These are phyloP conservation scores for Perognathus longimembris DNA, from an alignment of 2,113 vertebrate genomes.

Conservation along the genomic window DNA sequence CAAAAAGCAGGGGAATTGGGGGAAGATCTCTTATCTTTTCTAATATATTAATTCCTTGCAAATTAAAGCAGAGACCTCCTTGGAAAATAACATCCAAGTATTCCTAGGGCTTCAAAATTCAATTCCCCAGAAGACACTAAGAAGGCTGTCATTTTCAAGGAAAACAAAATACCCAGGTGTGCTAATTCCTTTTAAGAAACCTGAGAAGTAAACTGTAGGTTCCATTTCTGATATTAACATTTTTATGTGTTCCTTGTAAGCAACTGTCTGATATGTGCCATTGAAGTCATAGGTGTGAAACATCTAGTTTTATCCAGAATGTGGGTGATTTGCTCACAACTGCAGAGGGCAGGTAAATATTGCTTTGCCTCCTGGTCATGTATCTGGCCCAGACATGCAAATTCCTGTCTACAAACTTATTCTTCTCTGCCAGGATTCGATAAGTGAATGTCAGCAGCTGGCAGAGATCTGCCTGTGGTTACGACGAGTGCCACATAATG, in stretches of 20 bases:
- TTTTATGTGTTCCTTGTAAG: constrained; percentile 39
- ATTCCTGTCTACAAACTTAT: constrained; percentile 54
- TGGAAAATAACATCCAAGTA: constrained; percentile 22
- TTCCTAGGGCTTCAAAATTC: constrained; percentile 31
- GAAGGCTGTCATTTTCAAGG: constrained; percentile 40
- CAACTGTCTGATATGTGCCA: constrained; percentile 38
- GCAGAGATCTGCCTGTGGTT: constrained; percentile 58
- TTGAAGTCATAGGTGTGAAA: constrained; percentile 49
- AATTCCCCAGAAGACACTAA: constrained; percentile 22
- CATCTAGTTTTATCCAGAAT: constrained; percentile 63
- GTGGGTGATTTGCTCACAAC: constrained; percentile 48
- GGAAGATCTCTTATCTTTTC: constrained; percentile 64
- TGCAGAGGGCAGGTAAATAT: constrained; percentile 44
- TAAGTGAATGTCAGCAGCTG: constrained; percentile 55
- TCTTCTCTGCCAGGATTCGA: constrained; percentile 57
- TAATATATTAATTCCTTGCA: constrained; percentile 61
- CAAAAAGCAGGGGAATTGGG: constrained; percentile 73
- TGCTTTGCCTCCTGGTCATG: constrained; percentile 54
- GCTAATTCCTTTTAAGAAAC: constrained; percentile 46
- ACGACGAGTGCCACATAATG: background rate
- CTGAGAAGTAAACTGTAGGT: constrained; percentile 31
- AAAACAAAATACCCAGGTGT: background rate
- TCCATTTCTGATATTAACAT: constrained; percentile 54
- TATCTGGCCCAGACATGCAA: constrained; percentile 64
- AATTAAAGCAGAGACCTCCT: constrained; percentile 48